A percentile compares a stretch with the other conserved stretches of the same genome.
phyloP scores from a whole-genome alignment of 1,140 invertebrate genomes.

The Ceratosolen fusciceps region DNA sequence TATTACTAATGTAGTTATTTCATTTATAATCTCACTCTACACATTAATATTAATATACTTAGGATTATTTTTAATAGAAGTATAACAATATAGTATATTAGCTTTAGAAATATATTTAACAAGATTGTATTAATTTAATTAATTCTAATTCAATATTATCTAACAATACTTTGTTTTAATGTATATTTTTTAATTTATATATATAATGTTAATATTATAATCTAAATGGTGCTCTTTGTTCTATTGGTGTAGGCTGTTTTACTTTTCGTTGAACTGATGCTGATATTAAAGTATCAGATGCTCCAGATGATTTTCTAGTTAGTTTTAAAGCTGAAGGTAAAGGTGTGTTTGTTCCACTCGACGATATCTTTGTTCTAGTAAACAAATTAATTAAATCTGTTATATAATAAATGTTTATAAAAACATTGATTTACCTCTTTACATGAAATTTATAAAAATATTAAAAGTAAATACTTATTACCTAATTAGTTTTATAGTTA shows the following conservation, averaged over 20 bases:
- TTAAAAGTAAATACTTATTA: too few relatives aligned
- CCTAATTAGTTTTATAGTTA: slow-evolving; percentile 67
- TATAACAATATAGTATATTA: slow-evolving; percentile 16
- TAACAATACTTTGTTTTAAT: neutral
- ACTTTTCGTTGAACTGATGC: slow-evolving; percentile 66
- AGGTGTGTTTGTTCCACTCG: slow-evolving; percentile 78
- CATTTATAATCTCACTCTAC: too few relatives aligned
- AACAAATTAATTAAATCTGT: slow-evolving; percentile 9
- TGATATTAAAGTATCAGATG: slow-evolving; percentile 75
- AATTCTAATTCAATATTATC: slow-evolving; percentile 11
- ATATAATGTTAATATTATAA: slow-evolving; percentile 66
- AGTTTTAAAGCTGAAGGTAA: slow-evolving; percentile 77
- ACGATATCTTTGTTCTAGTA: slow-evolving; percentile 77
- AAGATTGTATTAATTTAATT: slow-evolving; percentile 8
- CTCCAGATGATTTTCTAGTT: slow-evolving; percentile 77
- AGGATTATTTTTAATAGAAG: neutral
- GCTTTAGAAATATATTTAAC: slow-evolving; percentile 21
- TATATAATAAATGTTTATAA: neutral
- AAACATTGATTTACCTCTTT: slow-evolving; percentile 2
- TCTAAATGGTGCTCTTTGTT: slow-evolving; percentile 77
- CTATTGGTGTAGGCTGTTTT: slow-evolving; percentile 72
- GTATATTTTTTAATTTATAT: neutral
- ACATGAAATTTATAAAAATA: too few relatives aligned
- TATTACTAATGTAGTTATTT: too few relatives aligned
- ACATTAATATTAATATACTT: too few relatives aligned